These are phyloP conservation scores for Sclerurus mexicanus DNA, from an alignment of 2,113 vertebrate species.

Conservation along the genomic window DNA sequence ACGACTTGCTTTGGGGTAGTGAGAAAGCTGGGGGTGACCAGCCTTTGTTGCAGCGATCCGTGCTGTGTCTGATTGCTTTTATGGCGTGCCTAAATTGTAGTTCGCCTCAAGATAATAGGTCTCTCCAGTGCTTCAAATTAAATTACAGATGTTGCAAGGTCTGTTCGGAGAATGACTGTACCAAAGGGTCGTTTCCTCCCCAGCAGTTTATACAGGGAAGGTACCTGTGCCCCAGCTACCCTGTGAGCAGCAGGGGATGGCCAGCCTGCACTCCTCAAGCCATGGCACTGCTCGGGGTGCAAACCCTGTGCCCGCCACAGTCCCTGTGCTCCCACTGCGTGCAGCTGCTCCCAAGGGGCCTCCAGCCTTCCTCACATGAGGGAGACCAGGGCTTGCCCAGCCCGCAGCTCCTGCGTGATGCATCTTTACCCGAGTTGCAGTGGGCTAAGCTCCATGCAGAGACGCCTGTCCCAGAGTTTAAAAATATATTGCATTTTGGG, in stretches of 20 bases:
- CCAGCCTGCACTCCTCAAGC: neutral
- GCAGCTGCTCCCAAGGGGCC: neutral
- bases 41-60: neutral
- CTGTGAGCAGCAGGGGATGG: rapidly evolving
- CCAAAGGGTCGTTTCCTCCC: neutral
- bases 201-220: neutral
- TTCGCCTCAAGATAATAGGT: constrained; percentile 18
- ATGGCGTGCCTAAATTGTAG: constrained; percentile 15
- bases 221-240: neutral
- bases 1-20: neutral
- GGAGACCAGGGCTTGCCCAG: neutral
- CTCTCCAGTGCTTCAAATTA: constrained; percentile 43
- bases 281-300: rapidly evolving
- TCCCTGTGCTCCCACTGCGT: neutral
- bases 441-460: neutral
- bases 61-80: constrained; percentile 41
- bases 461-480: neutral
- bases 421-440: neutral
- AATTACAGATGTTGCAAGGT: constrained; percentile 47
- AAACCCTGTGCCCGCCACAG: neutral
- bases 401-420: neutral
- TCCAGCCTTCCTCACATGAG: neutral
- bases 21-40: neutral
- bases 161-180: neutral
- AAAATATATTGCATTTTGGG: rapidly evolving